Evolutionary conservation across 2,888 invertebrate species (phyloP).

Genomic region (Drosophila kokeensis): DNA sequence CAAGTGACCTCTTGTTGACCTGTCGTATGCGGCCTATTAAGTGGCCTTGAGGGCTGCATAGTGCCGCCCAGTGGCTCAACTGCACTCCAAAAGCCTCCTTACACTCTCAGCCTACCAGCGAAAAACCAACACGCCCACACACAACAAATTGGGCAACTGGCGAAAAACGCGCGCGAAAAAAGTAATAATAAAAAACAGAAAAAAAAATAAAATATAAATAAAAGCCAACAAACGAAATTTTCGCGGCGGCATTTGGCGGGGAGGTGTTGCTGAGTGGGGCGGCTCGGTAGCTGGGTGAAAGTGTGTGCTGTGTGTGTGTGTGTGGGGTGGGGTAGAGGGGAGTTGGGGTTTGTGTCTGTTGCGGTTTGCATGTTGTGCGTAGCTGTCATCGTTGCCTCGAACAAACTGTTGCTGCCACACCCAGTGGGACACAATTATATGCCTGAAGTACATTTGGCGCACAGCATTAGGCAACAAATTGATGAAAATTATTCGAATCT

Average conservation of each 20-base stretch:
- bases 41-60: slow-evolving; percentile 14
- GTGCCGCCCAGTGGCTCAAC: slow-evolving; percentile 4
- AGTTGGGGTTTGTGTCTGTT: slow-evolving; percentile 47
- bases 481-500: neutral
- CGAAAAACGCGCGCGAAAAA: slow-evolving; percentile 37
- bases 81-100: neutral
- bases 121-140: slow-evolving; percentile 13
- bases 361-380: slow-evolving; percentile 60
- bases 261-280: slow-evolving; percentile 9
- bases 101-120: neutral
- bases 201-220: slow-evolving; percentile 7
- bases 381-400: slow-evolving; percentile 35
- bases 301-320: slow-evolving; percentile 9
- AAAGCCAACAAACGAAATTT: slow-evolving; percentile 34
- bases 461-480: neutral
- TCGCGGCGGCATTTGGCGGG: slow-evolving; percentile 33
- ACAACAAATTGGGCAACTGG: slow-evolving; percentile 33
- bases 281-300: slow-evolving; percentile 1
- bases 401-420: slow-evolving; percentile 73
- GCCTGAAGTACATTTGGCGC: neutral
- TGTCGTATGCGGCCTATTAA: slow-evolving; percentile 20
- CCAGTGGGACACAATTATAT: slow-evolving; percentile 28
- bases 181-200: slow-evolving; percentile 29
- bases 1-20: slow-evolving; percentile 45
- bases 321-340: neutral